phyloP scores from a whole-genome alignment of 1,140 invertebrate genomes.

The Anadara kagoshimensis region DNA sequence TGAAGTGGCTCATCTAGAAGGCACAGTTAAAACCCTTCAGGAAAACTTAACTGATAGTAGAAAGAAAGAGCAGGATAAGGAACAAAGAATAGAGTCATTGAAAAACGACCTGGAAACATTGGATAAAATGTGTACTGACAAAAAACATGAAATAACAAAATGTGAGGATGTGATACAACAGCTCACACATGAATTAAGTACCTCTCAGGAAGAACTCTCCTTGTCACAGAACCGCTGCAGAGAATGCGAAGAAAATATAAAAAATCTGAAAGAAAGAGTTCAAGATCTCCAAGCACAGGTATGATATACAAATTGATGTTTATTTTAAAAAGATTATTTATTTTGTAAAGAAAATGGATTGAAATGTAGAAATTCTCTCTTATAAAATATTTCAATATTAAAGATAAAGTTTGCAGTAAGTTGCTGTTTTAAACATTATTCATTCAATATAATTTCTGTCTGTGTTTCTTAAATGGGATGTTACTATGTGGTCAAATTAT shows the following conservation, averaged over 20 bases:
- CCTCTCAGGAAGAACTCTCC: slow-evolving; percentile 66
- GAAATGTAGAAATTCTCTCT: no score
- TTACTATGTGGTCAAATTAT: no score
- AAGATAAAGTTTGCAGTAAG: no score
- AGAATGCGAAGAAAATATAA: slow-evolving; percentile 63
- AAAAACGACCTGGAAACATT: slow-evolving; percentile 65
- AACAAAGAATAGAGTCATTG: slow-evolving; percentile 61
- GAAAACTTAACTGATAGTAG: slow-evolving; percentile 65
- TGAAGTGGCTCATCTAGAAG: slow-evolving; percentile 61
- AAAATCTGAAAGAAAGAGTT: slow-evolving; percentile 57
- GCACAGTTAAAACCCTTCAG: slow-evolving; percentile 55
- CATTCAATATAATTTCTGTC: no score
- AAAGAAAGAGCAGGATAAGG: slow-evolving; percentile 62
- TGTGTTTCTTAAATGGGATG: no score
- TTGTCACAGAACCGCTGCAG: slow-evolving; percentile 59
- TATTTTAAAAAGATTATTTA: no score
- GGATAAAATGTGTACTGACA: slow-evolving; percentile 60
- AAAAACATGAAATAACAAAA: slow-evolving; percentile 61
- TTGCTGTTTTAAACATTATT: no score
- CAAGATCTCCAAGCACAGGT: slow-evolving; percentile 62
- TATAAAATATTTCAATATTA: no score
- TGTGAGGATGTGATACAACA: slow-evolving; percentile 71
- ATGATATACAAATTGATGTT: neutral
- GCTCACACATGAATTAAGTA: slow-evolving; percentile 68
- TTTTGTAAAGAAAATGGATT: no score